Conservation (phyloP, 92 coral and sea anemone species). For the Palythoa grandiflora region DNA sequence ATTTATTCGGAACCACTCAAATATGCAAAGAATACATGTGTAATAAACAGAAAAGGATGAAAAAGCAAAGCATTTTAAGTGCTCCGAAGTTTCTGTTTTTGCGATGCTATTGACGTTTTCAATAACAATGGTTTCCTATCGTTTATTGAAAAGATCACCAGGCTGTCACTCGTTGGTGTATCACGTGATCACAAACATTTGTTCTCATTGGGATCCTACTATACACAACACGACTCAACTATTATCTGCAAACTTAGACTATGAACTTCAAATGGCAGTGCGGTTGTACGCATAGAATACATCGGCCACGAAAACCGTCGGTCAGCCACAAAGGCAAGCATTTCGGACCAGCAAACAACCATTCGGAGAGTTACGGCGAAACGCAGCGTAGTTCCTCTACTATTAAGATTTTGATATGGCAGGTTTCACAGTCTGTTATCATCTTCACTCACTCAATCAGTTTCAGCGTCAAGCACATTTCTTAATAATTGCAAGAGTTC, state of each 20-base stretch:
- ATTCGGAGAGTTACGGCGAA: background rate
- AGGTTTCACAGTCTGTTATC: slow-evolving; percentile 22
- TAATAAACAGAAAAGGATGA: slow-evolving; percentile 6
- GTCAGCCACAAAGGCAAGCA: background rate
- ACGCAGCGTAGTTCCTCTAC: background rate
- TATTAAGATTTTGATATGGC: slow-evolving; percentile 10
- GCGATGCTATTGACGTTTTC: slow-evolving; percentile 47
- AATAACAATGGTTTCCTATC: slow-evolving; percentile 46
- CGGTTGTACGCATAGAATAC: slow-evolving; percentile 32
- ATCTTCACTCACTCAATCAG: background rate
- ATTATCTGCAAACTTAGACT: slow-evolving; percentile 39
- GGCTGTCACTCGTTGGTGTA: slow-evolving; percentile 18
- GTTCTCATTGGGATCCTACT: slow-evolving; percentile 41
- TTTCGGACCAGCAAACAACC: background rate
- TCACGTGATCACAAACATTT: slow-evolving; percentile 42
- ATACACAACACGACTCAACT: slow-evolving; percentile 43
- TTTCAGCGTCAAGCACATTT: background rate
- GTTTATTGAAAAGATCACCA: slow-evolving; percentile 56
- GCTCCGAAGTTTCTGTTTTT: slow-evolving; percentile 43
- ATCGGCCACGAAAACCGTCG: slow-evolving; percentile 18
- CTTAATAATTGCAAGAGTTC: background rate
- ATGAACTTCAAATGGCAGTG: slow-evolving; percentile 46
- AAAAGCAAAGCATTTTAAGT: slow-evolving; percentile 46
- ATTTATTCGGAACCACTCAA: slow-evolving; percentile 8
- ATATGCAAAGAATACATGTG: slow-evolving; percentile 3